Base-by-base conservation (phyloP, 2,888 invertebrate species). In the Scaeva pyrastri region DNA sequence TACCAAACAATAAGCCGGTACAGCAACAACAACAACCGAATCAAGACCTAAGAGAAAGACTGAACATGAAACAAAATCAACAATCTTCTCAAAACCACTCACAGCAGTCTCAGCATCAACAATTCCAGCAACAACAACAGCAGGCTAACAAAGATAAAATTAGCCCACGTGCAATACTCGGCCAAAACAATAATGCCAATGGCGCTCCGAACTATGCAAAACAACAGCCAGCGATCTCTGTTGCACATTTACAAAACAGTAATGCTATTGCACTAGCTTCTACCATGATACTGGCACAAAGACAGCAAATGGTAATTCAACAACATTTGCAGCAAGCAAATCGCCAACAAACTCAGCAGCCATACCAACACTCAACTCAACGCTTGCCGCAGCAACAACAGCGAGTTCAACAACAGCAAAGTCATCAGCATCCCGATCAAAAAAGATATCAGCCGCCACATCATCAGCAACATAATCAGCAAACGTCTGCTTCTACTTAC, bases 171-270 rank as follows among this genome's bases (percentile, higher is more conserved):
- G 88, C 88, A 36, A 89, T 89, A 81, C 83, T 89, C 21, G 91
- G 64, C 89, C 90, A 89, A 89, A 90, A 68, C 93, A 94, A 84
- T 31, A 81, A 78, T 52, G 60, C 48, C 14, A 80, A 77, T 52
- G 74, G 58, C 21, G 58, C 12, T 36, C 21, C 39, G 11, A 73
- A 58, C 3, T 55, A 66, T 14, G 72, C 66, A n/a, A 78, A 74
- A 21, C 76, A 74, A 43, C 56, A 62, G 14, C 72, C 76, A 39
- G 6, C 58, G 2, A 73, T 71, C 64, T 36, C 76, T 11, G 48
- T 31, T 56, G 78, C 74, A n/a, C 81, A 88, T 52, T 45, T 88
- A 62, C 88, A 84, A 55, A 87, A 88, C 48, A 88, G 88, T 64
- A 76, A 85, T 68, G 88, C 88, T 14, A 81, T 88, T 48, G 88